Evolutionary conservation across 2,797 vertebrate species (phyloP).

Genomic region (Nannoperca australis): DNA sequence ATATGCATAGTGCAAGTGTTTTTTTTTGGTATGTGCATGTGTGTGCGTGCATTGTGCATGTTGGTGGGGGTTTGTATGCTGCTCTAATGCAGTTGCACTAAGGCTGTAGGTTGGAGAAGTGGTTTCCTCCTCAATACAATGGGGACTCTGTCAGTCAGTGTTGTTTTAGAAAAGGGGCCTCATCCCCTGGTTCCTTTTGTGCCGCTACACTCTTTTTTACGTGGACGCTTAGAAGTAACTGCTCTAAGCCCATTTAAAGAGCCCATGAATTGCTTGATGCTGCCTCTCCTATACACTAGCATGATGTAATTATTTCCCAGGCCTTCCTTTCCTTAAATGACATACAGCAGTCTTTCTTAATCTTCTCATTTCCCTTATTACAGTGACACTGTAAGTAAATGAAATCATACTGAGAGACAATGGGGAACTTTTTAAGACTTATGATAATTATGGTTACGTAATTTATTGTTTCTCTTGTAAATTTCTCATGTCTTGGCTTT

Average conservation of each 20-base stretch:
- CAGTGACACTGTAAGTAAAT: background rate
- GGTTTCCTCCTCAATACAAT: conserved; percentile 85
- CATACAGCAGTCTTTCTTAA: background rate
- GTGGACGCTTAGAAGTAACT: conserved; percentile 35
- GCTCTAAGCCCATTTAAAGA: conserved; percentile 51
- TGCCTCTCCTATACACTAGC: background rate
- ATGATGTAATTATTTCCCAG: conserved; percentile 36
- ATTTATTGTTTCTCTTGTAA: background rate
- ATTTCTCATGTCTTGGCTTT: background rate
- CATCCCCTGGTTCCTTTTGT: conserved; percentile 81
- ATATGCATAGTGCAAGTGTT: conserved; percentile 27
- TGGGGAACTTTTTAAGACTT: conserved; percentile 17
- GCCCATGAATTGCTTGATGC: conserved; percentile 37
- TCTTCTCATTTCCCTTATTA: conserved; percentile 9
- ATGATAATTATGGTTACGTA: background rate
- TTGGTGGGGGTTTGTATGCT: conserved; percentile 54
- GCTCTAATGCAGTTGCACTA: conserved; percentile 74
- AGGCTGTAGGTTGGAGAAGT: conserved; percentile 70
- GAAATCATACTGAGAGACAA: conserved; percentile 23
- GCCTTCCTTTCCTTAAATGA: background rate
- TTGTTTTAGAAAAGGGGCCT: conserved; percentile 85
- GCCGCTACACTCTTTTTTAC: conserved; percentile 56
- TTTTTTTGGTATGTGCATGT: conserved; percentile 10
- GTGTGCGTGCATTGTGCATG: conserved; percentile 37
- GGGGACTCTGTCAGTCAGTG: conserved; percentile 82